Evolutionary conservation across 2,888 invertebrate species (phyloP), one percentile per base, ranked within the genome.

Genomic region (Conistra vaccinii): DNA sequence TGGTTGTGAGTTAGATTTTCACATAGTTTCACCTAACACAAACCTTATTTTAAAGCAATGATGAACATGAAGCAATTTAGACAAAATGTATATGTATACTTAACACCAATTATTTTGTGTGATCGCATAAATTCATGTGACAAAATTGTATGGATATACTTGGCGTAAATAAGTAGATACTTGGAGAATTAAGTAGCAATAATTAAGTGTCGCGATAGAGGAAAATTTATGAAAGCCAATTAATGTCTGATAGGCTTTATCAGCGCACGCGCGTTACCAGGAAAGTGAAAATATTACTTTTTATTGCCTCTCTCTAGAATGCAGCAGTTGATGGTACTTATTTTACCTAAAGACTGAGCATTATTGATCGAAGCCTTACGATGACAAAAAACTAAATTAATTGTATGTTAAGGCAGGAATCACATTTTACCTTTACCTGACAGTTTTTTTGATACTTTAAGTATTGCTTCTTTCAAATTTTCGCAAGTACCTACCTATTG

Each of bases 1-100:
- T 72, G 79, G 85, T 89, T 90, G 90, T 90, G 89, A 90, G 83
- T 82, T 78, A 78, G 23, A 72, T 55, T 76, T 76, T 71, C 73
- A 76, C 75, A 60, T 74, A 75, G 70, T 67, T 71, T 69, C 69
- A 75, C 62, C 51, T 57, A 69, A 67, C 60, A 57, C 10, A 4
- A 61, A 68, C 58, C 58, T 62, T 51, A 45, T 26, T n/a, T n/a
- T 70, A 67, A 29, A 53, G 69, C 29, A 51, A 63, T 57, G 20
- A 17, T 74, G 26, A 57, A 65, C 26, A n/a, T 68, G 29, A 80
- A 60, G 55, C 35, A 75, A 68, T 58, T 70, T 35, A 67, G n/a
- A 68, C 6, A 81, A 67, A 75, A 55, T 55, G 4, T 39, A 23
- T 26, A 20, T 53, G 7, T 9, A 2, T 14, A n/a, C n/a, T n/a